Base-by-base conservation (phyloP, 1,140 invertebrate genomes). In the Metopolophium dirhodum region DNA sequence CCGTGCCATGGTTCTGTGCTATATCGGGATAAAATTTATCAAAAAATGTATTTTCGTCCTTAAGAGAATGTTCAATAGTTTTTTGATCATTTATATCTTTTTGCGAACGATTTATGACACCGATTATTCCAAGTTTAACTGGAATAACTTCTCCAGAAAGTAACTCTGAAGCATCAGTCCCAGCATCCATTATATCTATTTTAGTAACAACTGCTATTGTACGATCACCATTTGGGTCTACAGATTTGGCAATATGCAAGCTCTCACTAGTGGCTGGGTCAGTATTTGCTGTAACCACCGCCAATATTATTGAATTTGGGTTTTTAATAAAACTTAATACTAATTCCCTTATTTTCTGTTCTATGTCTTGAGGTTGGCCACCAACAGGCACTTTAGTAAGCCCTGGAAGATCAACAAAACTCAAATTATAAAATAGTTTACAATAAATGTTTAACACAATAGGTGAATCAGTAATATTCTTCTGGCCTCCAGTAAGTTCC, bases 231-330 rank as follows among this genome's bases (percentile, higher is more conserved):
- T 99, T 98, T 37, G 97, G 97, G 96, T 99, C 98, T 49, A 99
- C 98, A 96, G 99, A 98, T 96, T 99, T 99, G 95, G 98, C 98
- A 95, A 99, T 96, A 96, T 99, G 99, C 4, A 99, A 96, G 90
- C 98, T 98, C 96, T 99, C 99, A 90, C 98, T 99, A 95, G 99
- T 99, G 51, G 99, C 98, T 95, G 99, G 96, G 96, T 99, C 98
- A 93, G 98, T 98, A 95, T 99, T 99, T 91, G 98, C 98, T 85
- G 98, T 98, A 30, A 98, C 99, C 26, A 99, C 98, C 90, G 99
- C 99, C 94, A 99, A 96, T 95, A 99, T 99, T 77, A 99, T 96
- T 95, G 98, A 99, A 94, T 98, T 99, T 94, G 99, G 98, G 94
- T 98, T 97, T 94, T 97, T 96, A 94, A 99, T 98, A 95, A 98